Evolutionary conservation across 2,888 invertebrate species (phyloP), one percentile per base, ranked within the genome.

Genomic region (Branchinecta sandiegonensis): DNA sequence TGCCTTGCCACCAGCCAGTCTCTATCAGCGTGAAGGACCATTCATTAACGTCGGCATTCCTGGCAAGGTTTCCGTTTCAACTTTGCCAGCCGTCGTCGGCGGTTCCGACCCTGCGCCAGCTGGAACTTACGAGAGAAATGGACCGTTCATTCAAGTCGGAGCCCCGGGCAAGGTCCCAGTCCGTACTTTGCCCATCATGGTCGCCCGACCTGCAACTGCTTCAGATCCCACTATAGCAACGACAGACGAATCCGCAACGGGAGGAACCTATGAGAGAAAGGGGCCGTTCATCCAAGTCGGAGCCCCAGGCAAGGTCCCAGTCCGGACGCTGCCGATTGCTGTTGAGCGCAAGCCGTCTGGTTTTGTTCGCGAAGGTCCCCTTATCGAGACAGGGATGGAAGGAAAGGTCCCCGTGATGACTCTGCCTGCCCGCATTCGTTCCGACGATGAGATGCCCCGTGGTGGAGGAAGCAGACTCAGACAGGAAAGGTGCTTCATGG

Each of bases 211-310:
- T 17, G n/a, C 56, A 56, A 7, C 56, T 8, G 17, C 56, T 56
- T 56, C n/a, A 8, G 17, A 56, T 56, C 56, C 14, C 56, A 37
- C 6, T 37, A 5, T 37, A 37, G 37, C 37, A 37, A 37, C 37
- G 37, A 37, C 8, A 56, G 17, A 17, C 56, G 56, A 56, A 56
- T 8, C 56, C 14, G 56, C 9, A 8, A 10, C 8, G n/a, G 8
- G 7, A 56, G 56, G 8, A 56, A 56, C 11, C 8, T 56, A 56
- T 17, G 17, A 56, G 17, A 56, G 56, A 10, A 56, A 56, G n/a
- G 56, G 56, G 17, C 56, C 56, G 9, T 56, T 56, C 17, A 56
- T 56, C n/a, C 56, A 56, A 17, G 56, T 56, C 17, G 56, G 56
- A 17, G 56, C 9, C 14, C 56, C 56, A 56, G 56, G 56, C n/a